phyloP scores from a whole-genome alignment of 1,140 invertebrate species.

The Penaeus indicus region DNA sequence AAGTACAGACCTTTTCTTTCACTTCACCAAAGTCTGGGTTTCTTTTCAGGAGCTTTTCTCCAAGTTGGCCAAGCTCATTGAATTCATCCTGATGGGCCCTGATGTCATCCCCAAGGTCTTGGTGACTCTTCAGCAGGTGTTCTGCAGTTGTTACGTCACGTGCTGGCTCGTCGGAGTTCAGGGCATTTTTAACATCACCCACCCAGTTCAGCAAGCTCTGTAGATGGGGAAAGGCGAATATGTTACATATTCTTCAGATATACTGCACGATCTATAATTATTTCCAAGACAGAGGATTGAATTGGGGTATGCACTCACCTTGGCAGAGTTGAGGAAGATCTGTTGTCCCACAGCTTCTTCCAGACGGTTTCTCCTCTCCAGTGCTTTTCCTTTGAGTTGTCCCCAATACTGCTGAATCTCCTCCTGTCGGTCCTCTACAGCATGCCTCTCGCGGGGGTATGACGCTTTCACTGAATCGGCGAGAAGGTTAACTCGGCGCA shows the following conservation, averaged over 20 bases:
- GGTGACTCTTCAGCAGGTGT: conserved; percentile 89
- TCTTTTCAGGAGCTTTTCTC: conserved; percentile 69
- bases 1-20: conserved; percentile 61
- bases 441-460: conserved; percentile 89
- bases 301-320: conserved; percentile 71
- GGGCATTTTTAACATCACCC: conserved; percentile 81
- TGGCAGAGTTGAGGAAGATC: conserved; percentile 91
- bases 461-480: conserved; percentile 81
- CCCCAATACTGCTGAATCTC: conserved; percentile 91
- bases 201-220: conserved; percentile 79
- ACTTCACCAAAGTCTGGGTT: conserved; percentile 63
- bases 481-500: conserved; percentile 79
- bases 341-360: conserved; percentile 95
- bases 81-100: conserved; percentile 89
- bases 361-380: conserved; percentile 82
- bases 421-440: conserved; percentile 86
- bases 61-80: conserved; percentile 69
- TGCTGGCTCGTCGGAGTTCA: conserved; percentile 86
- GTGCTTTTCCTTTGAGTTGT: conserved; percentile 84
- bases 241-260: background rate
- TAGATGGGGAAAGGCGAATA: conserved; percentile 1
- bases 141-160: conserved; percentile 93
- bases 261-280: conserved; percentile 4
- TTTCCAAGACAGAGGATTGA: background rate
- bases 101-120: conserved; percentile 92